Evolutionary conservation across 2,113 vertebrate genomes (phyloP).

Genomic region (Lepisosteus osseus): DNA sequence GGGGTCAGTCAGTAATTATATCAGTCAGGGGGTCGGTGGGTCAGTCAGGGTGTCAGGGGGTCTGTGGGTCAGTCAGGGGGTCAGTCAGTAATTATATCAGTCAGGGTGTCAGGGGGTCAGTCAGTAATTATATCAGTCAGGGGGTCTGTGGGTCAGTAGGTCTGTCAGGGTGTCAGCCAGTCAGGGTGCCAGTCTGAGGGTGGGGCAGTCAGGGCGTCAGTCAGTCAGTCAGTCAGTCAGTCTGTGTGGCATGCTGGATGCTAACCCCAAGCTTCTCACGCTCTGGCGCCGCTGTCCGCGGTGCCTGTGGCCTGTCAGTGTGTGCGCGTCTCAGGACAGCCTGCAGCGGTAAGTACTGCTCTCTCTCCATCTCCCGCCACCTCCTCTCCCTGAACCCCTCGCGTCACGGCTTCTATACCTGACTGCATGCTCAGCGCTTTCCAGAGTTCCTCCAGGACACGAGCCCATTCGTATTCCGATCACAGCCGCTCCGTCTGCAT

Average conservation of each 20-base stretch:
- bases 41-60: background rate
- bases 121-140: background rate
- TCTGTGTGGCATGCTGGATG: constrained; percentile 82
- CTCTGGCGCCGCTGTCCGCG: constrained; percentile 82
- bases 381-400: background rate
- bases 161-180: constrained; percentile 2
- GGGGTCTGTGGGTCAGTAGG: background rate
- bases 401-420: background rate
- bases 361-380: constrained; percentile 38
- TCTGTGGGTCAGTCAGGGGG: background rate
- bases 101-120: background rate
- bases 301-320: constrained; percentile 71
- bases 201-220: background rate
- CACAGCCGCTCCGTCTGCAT: too few species aligned
- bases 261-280: constrained; percentile 96
- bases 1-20: background rate
- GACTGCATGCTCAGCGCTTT: constrained; percentile 51
- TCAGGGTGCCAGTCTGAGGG: too few species aligned
- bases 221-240: background rate
- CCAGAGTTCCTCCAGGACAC: constrained; percentile 14
- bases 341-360: constrained; percentile 85
- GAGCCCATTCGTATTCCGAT: too few species aligned
- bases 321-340: constrained; percentile 72
- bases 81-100: constrained; percentile 1
- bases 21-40: background rate